These are phyloP conservation scores for Peromyscus aztecus DNA, from an alignment of 2,797 vertebrate genomes.

Conservation along the genomic window DNA sequence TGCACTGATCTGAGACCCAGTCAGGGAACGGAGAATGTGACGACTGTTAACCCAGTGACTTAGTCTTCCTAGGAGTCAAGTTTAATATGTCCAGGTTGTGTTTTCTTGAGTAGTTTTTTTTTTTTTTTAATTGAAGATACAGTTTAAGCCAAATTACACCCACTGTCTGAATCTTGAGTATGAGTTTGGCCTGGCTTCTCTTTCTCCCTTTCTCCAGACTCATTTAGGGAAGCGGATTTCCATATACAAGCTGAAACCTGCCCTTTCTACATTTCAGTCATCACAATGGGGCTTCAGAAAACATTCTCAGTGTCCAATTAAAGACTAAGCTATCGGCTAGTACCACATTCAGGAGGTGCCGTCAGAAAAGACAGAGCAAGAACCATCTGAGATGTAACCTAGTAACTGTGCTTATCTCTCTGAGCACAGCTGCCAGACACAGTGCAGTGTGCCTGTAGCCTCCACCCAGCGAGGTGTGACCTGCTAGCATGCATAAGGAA, in stretches of 20 bases:
- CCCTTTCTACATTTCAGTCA: neutral
- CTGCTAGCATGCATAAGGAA: neutral
- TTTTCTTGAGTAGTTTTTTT: neutral
- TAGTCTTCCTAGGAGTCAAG: neutral
- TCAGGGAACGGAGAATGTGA: neutral
- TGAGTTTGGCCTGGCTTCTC: conserved; percentile 24
- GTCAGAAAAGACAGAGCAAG: neutral
- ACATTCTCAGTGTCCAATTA: neutral
- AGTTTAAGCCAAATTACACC: neutral
- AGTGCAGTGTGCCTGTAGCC: neutral
- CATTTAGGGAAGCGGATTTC: conserved; percentile 5
- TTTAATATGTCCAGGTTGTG: conserved; percentile 37
- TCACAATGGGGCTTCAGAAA: conserved; percentile 35
- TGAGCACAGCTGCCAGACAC: neutral
- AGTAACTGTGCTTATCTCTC: neutral
- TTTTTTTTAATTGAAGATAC: conserved; percentile 17
- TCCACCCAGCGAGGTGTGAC: neutral
- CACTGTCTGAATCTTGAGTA: neutral
- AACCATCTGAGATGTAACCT: neutral
- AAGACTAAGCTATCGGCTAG: neutral
- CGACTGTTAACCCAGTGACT: neutral
- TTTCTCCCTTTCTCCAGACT: neutral
- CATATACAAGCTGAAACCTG: neutral
- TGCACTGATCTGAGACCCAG: neutral
- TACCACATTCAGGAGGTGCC: neutral